Conservation (phyloP, 2,797 vertebrate species). For the Distichodus sexfasciatus region DNA sequence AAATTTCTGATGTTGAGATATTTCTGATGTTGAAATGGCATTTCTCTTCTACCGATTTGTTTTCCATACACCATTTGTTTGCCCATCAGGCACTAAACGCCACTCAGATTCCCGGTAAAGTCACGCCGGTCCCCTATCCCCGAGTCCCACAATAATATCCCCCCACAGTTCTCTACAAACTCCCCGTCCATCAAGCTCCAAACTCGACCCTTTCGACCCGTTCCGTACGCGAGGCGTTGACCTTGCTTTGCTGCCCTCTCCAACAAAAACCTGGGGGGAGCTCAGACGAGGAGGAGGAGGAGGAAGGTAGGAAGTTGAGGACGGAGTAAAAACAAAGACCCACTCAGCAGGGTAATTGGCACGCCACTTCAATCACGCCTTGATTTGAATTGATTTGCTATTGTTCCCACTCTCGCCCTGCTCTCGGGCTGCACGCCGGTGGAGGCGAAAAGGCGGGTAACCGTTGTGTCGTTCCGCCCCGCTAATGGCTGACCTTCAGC, state of each 20-base stretch:
- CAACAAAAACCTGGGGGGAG: constrained; percentile 39
- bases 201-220: constrained; percentile 23
- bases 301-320: constrained; percentile 17
- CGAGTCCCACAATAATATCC: constrained; percentile 20
- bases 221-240: constrained; percentile 15
- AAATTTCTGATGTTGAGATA: too few species aligned
- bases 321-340: constrained; percentile 42
- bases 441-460: constrained; percentile 9
- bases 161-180: constrained; percentile 10
- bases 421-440: background rate
- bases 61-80: background rate
- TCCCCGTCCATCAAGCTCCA: constrained; percentile 5
- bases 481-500: constrained; percentile 43
- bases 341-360: constrained; percentile 49
- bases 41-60: background rate
- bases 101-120: background rate
- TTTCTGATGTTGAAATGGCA: too few species aligned
- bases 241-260: constrained; percentile 44
- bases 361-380: constrained; percentile 56
- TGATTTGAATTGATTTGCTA: constrained; percentile 59
- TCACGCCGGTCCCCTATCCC: background rate
- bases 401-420: constrained; percentile 42
- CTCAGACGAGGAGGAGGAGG: constrained; percentile 19
- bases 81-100: background rate
- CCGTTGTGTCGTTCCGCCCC: constrained; percentile 3